These are phyloP conservation scores for Taphrorychus bicolor DNA, from an alignment of 2,888 invertebrate species.

Conservation along the genomic window DNA sequence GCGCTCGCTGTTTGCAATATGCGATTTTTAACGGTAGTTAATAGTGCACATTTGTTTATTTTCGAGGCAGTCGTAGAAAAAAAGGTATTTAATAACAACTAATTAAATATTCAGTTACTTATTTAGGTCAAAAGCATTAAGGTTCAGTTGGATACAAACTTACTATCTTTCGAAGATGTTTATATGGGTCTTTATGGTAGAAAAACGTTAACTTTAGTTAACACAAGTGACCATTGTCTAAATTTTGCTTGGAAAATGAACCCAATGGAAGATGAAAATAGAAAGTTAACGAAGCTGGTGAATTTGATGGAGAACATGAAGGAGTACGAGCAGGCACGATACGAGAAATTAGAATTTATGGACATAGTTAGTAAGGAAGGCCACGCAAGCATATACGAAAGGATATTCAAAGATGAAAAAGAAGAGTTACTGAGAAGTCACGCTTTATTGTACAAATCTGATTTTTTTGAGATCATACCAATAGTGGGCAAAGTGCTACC, in stretches of 20 bases:
- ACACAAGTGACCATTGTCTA: conserved; percentile 64
- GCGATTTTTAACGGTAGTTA: too few relatives aligned
- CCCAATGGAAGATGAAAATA: conserved; percentile 58
- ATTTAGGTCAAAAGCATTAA: too few relatives aligned
- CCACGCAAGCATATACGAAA: conserved; percentile 56
- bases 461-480: conserved; percentile 42
- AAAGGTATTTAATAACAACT: too few relatives aligned
- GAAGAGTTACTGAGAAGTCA: conserved; percentile 45
- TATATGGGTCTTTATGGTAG: conserved; percentile 64
- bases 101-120: too few relatives aligned
- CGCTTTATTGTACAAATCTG: conserved; percentile 53
- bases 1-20: too few relatives aligned
- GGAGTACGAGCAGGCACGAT: conserved; percentile 50
- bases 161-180: conserved; percentile 64
- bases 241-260: conserved; percentile 68
- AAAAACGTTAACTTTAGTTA: conserved; percentile 62
- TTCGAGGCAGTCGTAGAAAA: too few relatives aligned
- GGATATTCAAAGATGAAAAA: conserved; percentile 59
- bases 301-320: conserved; percentile 44
- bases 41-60: too few relatives aligned
- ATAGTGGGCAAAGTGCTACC: conserved; percentile 66
- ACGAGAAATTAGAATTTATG: conserved; percentile 48
- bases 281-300: conserved; percentile 46
- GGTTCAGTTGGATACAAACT: too few relatives aligned
- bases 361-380: conserved; percentile 51